Percentiles rank a stretch among this genome's conserved stretches.
phyloP scores from a whole-genome alignment of 2,113 vertebrate genomes.

The mouse (Mus musculus) region DNA sequence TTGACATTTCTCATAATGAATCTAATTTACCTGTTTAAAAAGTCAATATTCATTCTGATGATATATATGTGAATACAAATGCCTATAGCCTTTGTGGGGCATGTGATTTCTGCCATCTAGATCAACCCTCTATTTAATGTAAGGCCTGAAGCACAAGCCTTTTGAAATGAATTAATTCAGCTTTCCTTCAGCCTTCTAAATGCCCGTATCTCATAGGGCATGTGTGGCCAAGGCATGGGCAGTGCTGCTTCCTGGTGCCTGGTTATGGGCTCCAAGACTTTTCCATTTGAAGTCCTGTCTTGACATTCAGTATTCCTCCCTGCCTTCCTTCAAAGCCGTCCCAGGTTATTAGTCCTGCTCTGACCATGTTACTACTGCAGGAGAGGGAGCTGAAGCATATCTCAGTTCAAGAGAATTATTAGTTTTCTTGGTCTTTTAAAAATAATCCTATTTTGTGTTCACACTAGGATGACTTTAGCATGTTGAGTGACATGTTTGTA shows the following conservation, averaged over 20 bases:
- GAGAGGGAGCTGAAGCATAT: not conserved
- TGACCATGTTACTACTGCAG: not conserved
- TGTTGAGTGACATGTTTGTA: not conserved
- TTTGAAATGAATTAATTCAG: slow-evolving; percentile 17
- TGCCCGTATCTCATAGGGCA: not conserved
- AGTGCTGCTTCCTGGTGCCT: not conserved
- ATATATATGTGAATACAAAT: not conserved
- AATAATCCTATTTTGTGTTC: not conserved
- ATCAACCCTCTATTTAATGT: not conserved
- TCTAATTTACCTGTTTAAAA: not conserved
- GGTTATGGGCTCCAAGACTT: not conserved
- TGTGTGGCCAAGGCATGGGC: not conserved
- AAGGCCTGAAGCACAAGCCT: not conserved
- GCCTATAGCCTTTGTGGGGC: not conserved
- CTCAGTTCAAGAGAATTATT: not conserved
- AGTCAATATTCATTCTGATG: not conserved
- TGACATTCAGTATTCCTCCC: not conserved
- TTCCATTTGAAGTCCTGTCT: slow-evolving; percentile 2
- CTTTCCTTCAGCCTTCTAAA: not conserved
- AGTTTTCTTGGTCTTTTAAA: not conserved
- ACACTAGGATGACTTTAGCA: not conserved
- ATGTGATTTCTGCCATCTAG: not conserved
- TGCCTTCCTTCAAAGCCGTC: not conserved
- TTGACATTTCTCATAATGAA: not conserved
- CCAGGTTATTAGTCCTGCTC: not conserved